Conservation (phyloP, 2,113 vertebrate genomes). For the Meles meles region DNA sequence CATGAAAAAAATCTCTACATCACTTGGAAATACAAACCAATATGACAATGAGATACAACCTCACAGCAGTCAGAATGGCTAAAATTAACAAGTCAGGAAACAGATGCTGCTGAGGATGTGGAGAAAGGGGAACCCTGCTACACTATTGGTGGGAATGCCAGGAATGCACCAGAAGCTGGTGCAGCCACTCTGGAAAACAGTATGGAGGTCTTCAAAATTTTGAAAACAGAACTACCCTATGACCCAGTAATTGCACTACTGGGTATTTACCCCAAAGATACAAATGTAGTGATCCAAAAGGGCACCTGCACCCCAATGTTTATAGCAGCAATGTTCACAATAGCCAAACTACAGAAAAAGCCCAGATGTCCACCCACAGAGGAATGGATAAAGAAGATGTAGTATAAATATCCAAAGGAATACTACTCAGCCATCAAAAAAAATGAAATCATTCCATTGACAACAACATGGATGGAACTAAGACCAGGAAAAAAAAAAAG, state of each 20-base stretch:
- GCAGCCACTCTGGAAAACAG: not conserved
- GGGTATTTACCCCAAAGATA: too few relatives aligned
- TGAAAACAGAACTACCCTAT: not conserved
- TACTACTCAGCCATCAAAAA: too few relatives aligned
- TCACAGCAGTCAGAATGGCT: not conserved
- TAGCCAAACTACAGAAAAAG: not conserved
- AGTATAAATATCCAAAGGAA: too few relatives aligned
- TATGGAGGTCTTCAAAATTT: not conserved
- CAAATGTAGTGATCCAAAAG: too few relatives aligned
- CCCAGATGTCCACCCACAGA: not conserved
- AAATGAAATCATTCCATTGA: too few relatives aligned
- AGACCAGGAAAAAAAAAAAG: too few relatives aligned
- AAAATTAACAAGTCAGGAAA: not conserved
- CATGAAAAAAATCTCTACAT: not conserved
- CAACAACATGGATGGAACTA: too few relatives aligned
- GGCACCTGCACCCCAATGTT: too few relatives aligned
- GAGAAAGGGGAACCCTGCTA: too few relatives aligned
- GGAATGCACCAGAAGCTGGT: not conserved
- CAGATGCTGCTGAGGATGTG: not conserved
- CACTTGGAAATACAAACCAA: not conserved
- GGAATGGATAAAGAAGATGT: not conserved
- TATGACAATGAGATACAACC: not conserved
- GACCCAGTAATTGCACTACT: not conserved
- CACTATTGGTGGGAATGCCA: not conserved
- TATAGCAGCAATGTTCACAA: too few relatives aligned